phyloP scores from a whole-genome alignment of 1,140 invertebrate species.

The Calephelis nemesis region DNA sequence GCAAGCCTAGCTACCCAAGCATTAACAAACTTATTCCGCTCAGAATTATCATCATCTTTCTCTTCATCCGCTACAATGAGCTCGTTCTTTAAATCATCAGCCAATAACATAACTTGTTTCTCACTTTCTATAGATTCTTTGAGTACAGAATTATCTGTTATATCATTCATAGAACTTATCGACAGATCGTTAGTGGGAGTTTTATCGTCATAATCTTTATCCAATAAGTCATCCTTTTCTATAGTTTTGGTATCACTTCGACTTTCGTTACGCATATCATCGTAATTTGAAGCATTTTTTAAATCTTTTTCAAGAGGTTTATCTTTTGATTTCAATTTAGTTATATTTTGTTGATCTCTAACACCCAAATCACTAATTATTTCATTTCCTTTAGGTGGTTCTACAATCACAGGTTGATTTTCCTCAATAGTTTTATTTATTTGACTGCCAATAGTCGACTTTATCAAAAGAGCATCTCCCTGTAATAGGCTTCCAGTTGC shows the following conservation, averaged over 20 bases:
- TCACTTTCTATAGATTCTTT: conserved; percentile 77
- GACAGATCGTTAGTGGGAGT: conserved; percentile 76
- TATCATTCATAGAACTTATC: conserved; percentile 75
- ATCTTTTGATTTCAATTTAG: conserved; percentile 51
- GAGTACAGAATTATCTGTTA: conserved; percentile 73
- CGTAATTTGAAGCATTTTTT: conserved; percentile 65
- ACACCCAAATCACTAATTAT: background rate
- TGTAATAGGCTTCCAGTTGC: conserved; percentile 62
- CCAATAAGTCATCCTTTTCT: conserved; percentile 56
- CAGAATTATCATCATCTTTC: conserved; percentile 80
- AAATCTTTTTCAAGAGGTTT: conserved; percentile 55
- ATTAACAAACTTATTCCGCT: conserved; percentile 78
- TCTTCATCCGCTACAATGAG: conserved; percentile 79
- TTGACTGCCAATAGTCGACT: conserved; percentile 59
- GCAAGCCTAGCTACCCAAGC: conserved; percentile 68
- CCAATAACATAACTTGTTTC: conserved; percentile 66
- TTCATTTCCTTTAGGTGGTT: conserved; percentile 45
- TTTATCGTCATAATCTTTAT: conserved; percentile 67
- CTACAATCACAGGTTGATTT: conserved; percentile 32
- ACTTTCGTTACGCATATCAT: conserved; percentile 51
- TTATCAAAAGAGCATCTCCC: conserved; percentile 66
- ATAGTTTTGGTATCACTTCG: conserved; percentile 48
- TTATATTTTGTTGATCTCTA: conserved; percentile 46
- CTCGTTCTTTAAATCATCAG: conserved; percentile 76
- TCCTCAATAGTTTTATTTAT: conserved; percentile 46